These are phyloP conservation scores for Archivesica marissinica DNA, from an alignment of 1,140 invertebrate genomes.

Conservation along the genomic window DNA sequence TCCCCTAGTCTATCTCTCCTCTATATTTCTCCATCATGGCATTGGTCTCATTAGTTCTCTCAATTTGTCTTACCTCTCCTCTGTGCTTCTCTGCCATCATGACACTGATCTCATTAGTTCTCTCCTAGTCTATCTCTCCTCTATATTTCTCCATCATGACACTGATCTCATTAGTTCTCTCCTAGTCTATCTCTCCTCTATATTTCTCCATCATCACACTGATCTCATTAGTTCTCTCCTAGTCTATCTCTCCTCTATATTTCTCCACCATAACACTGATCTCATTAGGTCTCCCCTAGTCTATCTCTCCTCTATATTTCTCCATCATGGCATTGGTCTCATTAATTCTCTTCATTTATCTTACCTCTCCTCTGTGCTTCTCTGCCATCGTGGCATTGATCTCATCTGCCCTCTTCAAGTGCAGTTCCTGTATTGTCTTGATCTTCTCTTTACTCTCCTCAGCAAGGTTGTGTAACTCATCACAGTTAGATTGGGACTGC, in stretches of 20 bases:
- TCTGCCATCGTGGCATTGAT: slow-evolving; percentile 78
- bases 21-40: too few species aligned
- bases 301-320: background rate
- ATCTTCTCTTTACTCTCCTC: slow-evolving; percentile 76
- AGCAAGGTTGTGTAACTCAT: slow-evolving; percentile 71
- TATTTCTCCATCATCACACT: background rate
- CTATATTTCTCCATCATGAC: too few species aligned
- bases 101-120: slow-evolving; percentile 76
- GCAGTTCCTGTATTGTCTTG: slow-evolving; percentile 80
- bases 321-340: background rate
- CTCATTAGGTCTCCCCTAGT: slow-evolving; percentile 71
- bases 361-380: slow-evolving; percentile 80
- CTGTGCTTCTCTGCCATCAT: slow-evolving; percentile 78
- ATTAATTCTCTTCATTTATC: background rate
- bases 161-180: too few species aligned
- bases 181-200: background rate
- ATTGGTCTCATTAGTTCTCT: too few species aligned
- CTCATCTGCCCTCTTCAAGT: slow-evolving; percentile 77
- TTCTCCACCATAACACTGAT: slow-evolving; percentile 78
- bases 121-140: slow-evolving; percentile 54
- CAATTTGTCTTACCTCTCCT: slow-evolving; percentile 66
- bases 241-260: slow-evolving; percentile 73
- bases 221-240: slow-evolving; percentile 32
- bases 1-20: too few species aligned
- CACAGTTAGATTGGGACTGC: slow-evolving; percentile 67